Conservation (phyloP, 2,113 vertebrate species). For the Crotalus helleri region DNA sequence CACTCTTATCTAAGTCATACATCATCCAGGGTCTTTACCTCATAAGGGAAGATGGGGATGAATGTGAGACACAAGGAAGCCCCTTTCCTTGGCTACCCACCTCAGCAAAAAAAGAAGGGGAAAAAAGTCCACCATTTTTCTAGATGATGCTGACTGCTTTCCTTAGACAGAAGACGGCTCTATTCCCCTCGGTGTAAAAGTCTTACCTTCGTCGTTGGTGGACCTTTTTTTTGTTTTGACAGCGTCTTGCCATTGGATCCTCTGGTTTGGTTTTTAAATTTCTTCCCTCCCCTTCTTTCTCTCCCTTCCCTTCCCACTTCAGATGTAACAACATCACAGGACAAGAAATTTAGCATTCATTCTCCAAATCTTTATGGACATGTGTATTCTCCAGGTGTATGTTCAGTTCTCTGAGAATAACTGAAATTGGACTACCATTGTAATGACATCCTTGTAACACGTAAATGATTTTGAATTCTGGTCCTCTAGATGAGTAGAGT, state of each 20-base stretch:
- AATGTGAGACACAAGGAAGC: slow-evolving; percentile 44
- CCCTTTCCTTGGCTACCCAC: slow-evolving; percentile 58
- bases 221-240: slow-evolving; percentile 24
- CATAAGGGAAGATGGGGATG: slow-evolving; percentile 46
- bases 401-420: neutral
- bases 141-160: slow-evolving; percentile 62
- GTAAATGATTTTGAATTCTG: neutral
- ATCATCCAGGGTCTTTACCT: slow-evolving; percentile 79
- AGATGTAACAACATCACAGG: neutral
- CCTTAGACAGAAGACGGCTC: slow-evolving; percentile 72
- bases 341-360: neutral
- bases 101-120: slow-evolving; percentile 44
- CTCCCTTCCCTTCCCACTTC: too few relatives aligned
- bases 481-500: neutral
- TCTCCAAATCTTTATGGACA: neutral
- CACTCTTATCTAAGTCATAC: slow-evolving; percentile 73
- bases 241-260: slow-evolving; percentile 22
- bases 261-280: neutral
- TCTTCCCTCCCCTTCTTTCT: too few relatives aligned
- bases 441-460: neutral
- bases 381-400: neutral
- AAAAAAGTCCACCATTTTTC: slow-evolving; percentile 63
- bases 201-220: slow-evolving; percentile 56
- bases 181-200: slow-evolving; percentile 23
- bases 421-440: neutral